phyloP scores from a whole-genome alignment of 2,888 invertebrate species.

The Sphaerophoria taeniata region DNA sequence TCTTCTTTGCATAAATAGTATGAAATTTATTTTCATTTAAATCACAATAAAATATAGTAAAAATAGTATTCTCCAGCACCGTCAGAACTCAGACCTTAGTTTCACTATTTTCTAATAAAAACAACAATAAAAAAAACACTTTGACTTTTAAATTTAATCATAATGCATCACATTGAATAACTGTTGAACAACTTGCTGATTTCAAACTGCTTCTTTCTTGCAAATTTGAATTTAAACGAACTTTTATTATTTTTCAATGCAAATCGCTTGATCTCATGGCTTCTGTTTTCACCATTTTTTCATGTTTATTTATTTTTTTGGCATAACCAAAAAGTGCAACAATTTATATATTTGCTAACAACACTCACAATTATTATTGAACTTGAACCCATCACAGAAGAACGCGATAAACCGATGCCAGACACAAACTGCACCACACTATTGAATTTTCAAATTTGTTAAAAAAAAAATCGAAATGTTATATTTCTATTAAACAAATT shows the following conservation, averaged over 20 bases:
- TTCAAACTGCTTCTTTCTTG: neutral
- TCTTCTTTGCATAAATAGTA: too few species aligned
- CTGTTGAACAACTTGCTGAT: neutral
- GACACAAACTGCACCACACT: slow-evolving; percentile 18
- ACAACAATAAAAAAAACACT: too few species aligned
- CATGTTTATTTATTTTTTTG: neutral
- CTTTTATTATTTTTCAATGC: neutral
- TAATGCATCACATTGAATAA: neutral
- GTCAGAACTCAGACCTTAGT: too few species aligned
- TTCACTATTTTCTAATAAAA: too few species aligned
- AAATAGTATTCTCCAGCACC: too few species aligned
- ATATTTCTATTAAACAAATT: slow-evolving; percentile 34
- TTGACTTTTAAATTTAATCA: neutral
- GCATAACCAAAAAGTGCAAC: neutral
- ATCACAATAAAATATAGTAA: too few species aligned
- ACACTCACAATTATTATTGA: slow-evolving; percentile 45
- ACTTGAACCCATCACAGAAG: slow-evolving; percentile 24
- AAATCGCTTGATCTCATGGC: neutral
- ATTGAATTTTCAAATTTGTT: slow-evolving; percentile 23
- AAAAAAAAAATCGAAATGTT: neutral
- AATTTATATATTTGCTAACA: neutral
- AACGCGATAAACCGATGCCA: neutral
- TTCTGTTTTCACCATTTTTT: neutral
- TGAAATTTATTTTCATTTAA: too few species aligned
- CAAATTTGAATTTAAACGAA: neutral